Evolutionary conservation across 2,888 invertebrate genomes (phyloP).

Genomic region (Ornithoptera alexandrae): DNA sequence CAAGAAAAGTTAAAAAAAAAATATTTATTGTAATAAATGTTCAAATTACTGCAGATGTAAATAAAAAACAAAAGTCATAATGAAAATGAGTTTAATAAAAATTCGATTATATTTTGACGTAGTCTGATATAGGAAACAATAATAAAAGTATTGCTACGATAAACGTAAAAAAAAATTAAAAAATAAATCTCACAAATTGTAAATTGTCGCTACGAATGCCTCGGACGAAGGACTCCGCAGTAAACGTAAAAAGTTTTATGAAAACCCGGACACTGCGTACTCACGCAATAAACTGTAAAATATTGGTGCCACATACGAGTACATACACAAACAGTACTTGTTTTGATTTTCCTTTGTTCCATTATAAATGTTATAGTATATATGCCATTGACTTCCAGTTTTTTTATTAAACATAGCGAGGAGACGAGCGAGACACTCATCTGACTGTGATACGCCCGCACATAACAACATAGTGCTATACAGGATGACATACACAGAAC

Average conservation of each 20-base stretch:
- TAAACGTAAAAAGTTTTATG: slow-evolving; percentile 70
- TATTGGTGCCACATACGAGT: not conserved
- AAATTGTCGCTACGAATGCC: slow-evolving; percentile 51
- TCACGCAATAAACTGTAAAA: slow-evolving; percentile 64
- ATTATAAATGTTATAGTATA: too few species aligned
- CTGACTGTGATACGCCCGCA: too few species aligned
- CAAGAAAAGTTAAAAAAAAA: too few species aligned
- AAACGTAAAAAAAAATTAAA: slow-evolving; percentile 30
- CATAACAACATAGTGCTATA: too few species aligned
- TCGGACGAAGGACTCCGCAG: slow-evolving; percentile 44
- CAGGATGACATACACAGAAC: too few species aligned
- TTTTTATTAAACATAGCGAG: too few species aligned
- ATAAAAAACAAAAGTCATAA: too few species aligned
- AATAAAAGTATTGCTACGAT: slow-evolving; percentile 21
- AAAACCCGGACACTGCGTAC: slow-evolving; percentile 51
- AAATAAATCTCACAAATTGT: slow-evolving; percentile 51
- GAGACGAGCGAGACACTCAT: too few species aligned
- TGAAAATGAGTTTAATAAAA: not conserved
- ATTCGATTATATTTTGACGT: not conserved
- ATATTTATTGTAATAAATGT: too few species aligned
- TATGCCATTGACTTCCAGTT: too few species aligned
- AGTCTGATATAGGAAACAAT: not conserved
- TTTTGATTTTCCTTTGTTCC: too few species aligned
- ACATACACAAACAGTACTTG: not conserved
- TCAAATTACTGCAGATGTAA: too few species aligned